Percentiles rank a stretch among this genome's conserved stretches.
These are phyloP conservation scores for Limnodromus scolopaceus DNA, from an alignment of 2,797 vertebrate species.

Conservation along the genomic window DNA sequence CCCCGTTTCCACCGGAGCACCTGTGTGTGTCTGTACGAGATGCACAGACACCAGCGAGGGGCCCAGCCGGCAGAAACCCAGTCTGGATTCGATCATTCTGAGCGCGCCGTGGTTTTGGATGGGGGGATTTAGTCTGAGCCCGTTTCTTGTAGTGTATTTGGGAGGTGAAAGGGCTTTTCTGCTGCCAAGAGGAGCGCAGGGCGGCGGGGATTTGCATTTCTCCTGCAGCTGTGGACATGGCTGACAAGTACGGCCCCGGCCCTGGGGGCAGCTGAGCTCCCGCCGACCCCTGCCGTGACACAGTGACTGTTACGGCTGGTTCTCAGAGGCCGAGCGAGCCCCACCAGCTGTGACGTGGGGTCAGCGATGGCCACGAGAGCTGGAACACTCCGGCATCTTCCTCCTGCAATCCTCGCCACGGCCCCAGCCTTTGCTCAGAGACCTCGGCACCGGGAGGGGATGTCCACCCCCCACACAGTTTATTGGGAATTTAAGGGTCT, in stretches of 20 bases:
- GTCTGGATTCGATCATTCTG: conserved; percentile 49
- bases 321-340: not conserved
- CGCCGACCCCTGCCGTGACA: not conserved
- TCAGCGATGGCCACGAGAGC: not conserved
- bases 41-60: conserved; percentile 11
- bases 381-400: too few relatives aligned
- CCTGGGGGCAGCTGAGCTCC: not conserved
- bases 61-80: not conserved
- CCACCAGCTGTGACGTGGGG: not conserved
- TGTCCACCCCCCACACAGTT: not conserved
- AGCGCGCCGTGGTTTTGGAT: conserved; percentile 13
- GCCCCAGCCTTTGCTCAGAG: not conserved
- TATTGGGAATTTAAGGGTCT: not conserved
- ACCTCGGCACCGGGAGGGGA: not conserved
- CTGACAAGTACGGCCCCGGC: not conserved
- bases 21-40: not conserved
- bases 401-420: not conserved
- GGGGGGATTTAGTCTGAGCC: conserved; percentile 2
- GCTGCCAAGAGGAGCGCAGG: conserved; percentile 38
- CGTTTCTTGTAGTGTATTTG: conserved; percentile 44
- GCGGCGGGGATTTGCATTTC: conserved; percentile 46
- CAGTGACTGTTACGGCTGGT: not conserved
- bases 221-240: conserved; percentile 40
- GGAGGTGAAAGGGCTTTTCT: conserved; percentile 53
- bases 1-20: not conserved